phyloP scores from a whole-genome alignment of 2,113 vertebrate genomes.

The Phalacrocorax aristotelis region DNA sequence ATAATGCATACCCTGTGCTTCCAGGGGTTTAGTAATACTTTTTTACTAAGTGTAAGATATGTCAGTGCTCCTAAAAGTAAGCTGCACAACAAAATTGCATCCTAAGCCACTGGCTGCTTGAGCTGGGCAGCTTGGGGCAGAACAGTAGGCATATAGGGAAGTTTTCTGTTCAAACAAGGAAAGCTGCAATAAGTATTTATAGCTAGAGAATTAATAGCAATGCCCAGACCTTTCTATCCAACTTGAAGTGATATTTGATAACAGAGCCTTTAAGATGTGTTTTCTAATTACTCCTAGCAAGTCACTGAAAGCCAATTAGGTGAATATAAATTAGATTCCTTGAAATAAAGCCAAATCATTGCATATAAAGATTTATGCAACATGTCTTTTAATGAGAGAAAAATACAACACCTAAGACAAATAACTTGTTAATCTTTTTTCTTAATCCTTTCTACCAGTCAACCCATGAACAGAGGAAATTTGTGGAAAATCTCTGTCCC shows the following conservation, averaged over 20 bases:
- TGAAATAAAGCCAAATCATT: slow-evolving; percentile 16
- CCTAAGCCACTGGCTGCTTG: neutral
- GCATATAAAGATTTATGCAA: neutral
- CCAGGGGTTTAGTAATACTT: neutral
- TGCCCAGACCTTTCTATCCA: neutral
- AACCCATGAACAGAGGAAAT: neutral
- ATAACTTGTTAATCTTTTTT: neutral
- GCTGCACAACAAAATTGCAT: neutral
- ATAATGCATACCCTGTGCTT: neutral
- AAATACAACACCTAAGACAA: neutral
- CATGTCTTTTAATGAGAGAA: neutral
- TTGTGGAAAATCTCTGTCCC: neutral
- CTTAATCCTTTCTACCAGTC: neutral
- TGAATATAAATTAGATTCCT: neutral
- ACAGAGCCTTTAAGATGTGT: neutral
- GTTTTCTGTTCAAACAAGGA: neutral
- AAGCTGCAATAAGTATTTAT: neutral
- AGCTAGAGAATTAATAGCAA: neutral
- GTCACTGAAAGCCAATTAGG: neutral
- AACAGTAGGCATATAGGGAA: fast-evolving
- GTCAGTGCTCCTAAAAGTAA: neutral
- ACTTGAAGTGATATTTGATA: neutral
- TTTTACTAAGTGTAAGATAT: neutral
- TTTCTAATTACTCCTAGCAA: slow-evolving; percentile 14
- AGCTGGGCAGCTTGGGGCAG: neutral